Conservation (phyloP, 2,113 vertebrate genomes). For the Psammodynastes pulverulentus region DNA sequence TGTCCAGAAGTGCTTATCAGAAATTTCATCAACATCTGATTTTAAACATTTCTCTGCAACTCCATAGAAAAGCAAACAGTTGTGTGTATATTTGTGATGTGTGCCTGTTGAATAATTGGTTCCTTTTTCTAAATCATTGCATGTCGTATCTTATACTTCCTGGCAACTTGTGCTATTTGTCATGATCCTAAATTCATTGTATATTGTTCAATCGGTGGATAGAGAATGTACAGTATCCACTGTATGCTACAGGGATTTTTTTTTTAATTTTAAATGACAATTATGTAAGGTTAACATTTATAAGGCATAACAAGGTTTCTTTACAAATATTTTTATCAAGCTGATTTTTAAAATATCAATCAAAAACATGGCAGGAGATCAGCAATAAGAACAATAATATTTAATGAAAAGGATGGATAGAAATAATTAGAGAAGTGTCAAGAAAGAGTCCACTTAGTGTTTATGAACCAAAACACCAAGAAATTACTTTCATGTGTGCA, state of each 20-base stretch:
- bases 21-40: neutral
- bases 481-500: no score
- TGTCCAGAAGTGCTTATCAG: neutral
- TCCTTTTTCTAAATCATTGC: neutral
- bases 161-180: neutral
- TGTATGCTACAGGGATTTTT: conserved; percentile 14
- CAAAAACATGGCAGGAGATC: neutral
- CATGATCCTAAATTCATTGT: conserved; percentile 13
- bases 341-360: neutral
- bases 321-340: neutral
- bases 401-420: neutral
- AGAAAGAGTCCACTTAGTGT: no score
- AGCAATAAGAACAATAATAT: neutral
- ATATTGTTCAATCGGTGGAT: conserved; percentile 26
- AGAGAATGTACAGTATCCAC: neutral
- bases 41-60: neutral
- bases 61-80: neutral
- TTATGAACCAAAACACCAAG: no score
- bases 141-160: neutral
- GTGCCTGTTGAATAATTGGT: neutral
- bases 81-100: neutral
- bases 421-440: neutral
- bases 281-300: neutral
- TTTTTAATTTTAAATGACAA: neutral
- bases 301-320: neutral